phyloP scores from a whole-genome alignment of 1,140 invertebrate genomes.

The Cherax destructor region DNA sequence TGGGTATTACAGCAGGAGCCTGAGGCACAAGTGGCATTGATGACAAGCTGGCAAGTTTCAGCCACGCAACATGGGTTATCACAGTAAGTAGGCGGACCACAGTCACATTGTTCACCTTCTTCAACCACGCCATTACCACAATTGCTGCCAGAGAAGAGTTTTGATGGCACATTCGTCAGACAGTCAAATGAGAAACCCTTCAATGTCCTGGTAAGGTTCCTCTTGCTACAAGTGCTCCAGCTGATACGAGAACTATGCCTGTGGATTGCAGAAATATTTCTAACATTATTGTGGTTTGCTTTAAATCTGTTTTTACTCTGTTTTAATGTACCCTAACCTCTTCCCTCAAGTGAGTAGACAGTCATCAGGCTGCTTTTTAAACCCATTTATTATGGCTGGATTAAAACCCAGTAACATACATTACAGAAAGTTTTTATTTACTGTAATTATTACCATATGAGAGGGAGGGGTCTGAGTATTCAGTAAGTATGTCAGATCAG shows the following conservation, averaged over 20 bases:
- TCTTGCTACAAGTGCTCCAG: slow-evolving; percentile 17
- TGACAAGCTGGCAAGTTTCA: background rate
- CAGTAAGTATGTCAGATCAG: too few species aligned
- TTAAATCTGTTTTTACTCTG: too few species aligned
- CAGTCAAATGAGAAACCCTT: background rate
- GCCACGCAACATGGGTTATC: slow-evolving; percentile 5
- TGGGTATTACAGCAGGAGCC: slow-evolving; percentile 5
- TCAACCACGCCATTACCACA: slow-evolving; percentile 8
- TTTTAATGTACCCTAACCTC: too few species aligned
- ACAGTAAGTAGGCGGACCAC: background rate
- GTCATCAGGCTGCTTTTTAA: too few species aligned
- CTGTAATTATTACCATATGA: too few species aligned
- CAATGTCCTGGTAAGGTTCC: background rate
- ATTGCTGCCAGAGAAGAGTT: background rate
- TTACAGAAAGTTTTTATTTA: too few species aligned
- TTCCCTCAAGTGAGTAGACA: too few species aligned
- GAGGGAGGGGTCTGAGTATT: too few species aligned
- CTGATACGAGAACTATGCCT: background rate
- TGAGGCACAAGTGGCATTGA: slow-evolving; percentile 13
- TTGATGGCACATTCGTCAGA: background rate
- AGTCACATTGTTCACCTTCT: slow-evolving; percentile 32
- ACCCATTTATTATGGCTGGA: too few species aligned
- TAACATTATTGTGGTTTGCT: background rate
- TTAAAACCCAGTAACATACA: too few species aligned
- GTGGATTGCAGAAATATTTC: background rate